Conservation (phyloP, 2,797 vertebrate genomes). For the Acestrorhynchus altus region DNA sequence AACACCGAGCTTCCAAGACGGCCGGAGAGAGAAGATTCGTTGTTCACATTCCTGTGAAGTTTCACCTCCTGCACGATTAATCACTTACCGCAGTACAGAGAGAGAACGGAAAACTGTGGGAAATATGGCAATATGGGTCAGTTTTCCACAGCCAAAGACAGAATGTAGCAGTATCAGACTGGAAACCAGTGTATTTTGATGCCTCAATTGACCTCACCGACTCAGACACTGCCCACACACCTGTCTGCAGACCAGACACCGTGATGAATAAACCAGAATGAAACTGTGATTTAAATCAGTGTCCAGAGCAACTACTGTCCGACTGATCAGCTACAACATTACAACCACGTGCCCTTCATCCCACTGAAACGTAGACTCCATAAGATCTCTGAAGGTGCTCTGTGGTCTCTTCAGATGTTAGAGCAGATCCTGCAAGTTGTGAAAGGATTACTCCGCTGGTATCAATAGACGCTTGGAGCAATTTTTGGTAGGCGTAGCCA, state of each 20-base stretch:
- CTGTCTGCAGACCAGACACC: neutral
- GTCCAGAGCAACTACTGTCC: no score
- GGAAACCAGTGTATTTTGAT: neutral
- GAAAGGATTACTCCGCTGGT: no score
- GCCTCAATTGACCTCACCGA: neutral
- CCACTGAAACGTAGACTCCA: no score
- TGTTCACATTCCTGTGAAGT: neutral
- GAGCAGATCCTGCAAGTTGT: no score
- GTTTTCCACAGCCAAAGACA: neutral
- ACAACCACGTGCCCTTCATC: no score
- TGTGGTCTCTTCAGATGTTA: no score
- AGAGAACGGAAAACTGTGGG: no score
- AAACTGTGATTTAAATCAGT: neutral
- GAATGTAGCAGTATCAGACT: neutral
- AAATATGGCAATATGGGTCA: neutral
- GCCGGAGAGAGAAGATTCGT: neutral
- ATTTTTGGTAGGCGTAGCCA: no score
- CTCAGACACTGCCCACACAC: neutral
- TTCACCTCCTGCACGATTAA: constrained; percentile 9
- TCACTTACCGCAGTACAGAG: neutral
- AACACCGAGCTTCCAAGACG: neutral
- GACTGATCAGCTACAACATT: no score
- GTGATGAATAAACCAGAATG: neutral
- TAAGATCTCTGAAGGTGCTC: no score
- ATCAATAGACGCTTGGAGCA: no score